Evolutionary conservation across 2,113 vertebrate species (phyloP), one percentile per base, ranked within the genome.

Genomic region (Galbula dea): DNA sequence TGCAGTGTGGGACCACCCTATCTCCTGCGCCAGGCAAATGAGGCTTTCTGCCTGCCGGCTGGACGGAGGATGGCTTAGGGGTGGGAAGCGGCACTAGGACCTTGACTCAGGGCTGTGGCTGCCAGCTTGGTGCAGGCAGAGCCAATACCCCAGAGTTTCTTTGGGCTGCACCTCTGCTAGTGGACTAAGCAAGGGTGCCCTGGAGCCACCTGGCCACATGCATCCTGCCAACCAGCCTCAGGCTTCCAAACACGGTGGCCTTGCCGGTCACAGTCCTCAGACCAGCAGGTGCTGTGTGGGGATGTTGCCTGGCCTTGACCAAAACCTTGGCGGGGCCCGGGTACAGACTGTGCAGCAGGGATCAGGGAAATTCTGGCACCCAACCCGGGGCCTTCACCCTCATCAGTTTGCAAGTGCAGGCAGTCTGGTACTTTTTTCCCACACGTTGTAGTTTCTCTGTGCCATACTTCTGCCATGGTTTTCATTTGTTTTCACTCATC

Each of bases 251-350:
- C 0, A 3, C 0, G 4, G 55, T 7, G 41, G 34, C 55, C 16
- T 19, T 3, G 37, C 8, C 7, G 1, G 29, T 6, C 1, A 1
- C 1, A 1, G 30, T 26, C 37, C 46, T 29, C 34, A 9, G 54
- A 49, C 2, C 27, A 12, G 12, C 21, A 15, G 34, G 32, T 0
- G 4, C 39, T 27, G 57, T 4, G 34, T 0, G 0, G 1, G 18
- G 32, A 7, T 6, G 2, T 10, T 19, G 26, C 27, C 26, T 2
- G 21, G 36, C 23, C 48, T 45, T 1, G 11, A 17, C 36, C 5
- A 22, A 15, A 18, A 41, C 12, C 34, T 18, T 1, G 0, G 21
- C 2, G 8, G 39, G 29, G n/a, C 26, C 34, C 29, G 45, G 39
- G 13, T 2, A 1, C 27, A 16, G 20, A 1, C 4, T 1, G 34